Base-by-base conservation (phyloP, 1,140 invertebrate species). In the Meteorus sp. region DNA sequence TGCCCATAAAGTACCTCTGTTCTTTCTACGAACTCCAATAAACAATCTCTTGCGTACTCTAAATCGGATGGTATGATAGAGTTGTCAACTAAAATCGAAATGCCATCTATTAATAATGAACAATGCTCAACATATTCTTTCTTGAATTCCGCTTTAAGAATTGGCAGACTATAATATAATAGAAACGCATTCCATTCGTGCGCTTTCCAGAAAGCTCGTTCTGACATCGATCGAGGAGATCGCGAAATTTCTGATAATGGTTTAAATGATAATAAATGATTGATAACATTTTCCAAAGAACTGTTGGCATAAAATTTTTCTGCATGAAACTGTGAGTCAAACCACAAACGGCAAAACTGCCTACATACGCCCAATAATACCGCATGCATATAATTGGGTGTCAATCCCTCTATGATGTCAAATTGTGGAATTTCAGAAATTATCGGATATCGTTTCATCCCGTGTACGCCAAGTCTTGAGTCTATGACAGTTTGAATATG, bases 351-450 rank as follows among this genome's bases (percentile, higher is more conserved):
- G 4, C 43, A 43, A 25, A 66, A 53, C 31, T 60, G 56, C 1
- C 53, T 11, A 33, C 58, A 62, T 3, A 70, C 58, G 3, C 68
- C 69, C n/a, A 70, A 57, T 31, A 41, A n/a, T 22, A 71, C 60
- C 11, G 39, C 41, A 25, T 73, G 71, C 69, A 73, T 71, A 56
- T 62, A 67, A 55, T 73, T 69, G 13, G 59, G 48, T 2, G 51
- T 59, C 13, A 72, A 35, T 37, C 54, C 48, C n/a, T n/a, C 2
- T 43, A 68, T 60, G 17, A 69, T 63, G 23, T 70, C 53, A 58
- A 67, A 69, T 17, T 55, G 22, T 25, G 61, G 54, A 19, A 67
- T 57, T 44, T 62, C 43, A 37, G 33, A 29, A 11, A 48, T 5
- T 5, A 27, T 29, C n/a, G 45, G 17, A 13, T 8, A 13, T 15